A percentile compares a stretch with the other conserved stretches of the same genome.
These are phyloP conservation scores for Trinorchestia longiramus DNA, from an alignment of 1,140 invertebrate genomes.

Conservation along the genomic window DNA sequence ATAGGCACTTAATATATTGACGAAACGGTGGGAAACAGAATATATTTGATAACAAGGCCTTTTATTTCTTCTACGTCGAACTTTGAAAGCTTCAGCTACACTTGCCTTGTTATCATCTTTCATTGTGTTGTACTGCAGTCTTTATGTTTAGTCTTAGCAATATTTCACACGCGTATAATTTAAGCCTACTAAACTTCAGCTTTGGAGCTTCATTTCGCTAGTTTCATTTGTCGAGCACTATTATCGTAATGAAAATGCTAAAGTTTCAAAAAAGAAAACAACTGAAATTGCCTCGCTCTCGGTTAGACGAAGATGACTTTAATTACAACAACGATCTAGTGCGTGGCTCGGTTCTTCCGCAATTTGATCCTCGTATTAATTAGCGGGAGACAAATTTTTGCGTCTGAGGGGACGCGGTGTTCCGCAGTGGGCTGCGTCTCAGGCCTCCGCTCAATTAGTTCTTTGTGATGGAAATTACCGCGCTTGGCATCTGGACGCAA, in stretches of 20 bases:
- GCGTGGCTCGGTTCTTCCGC: background rate
- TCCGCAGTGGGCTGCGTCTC: background rate
- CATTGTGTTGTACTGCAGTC: background rate
- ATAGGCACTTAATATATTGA: no score
- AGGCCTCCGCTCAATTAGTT: background rate
- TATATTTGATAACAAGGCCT: no score
- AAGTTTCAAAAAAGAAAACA: background rate
- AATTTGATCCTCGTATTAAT: background rate
- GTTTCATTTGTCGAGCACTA: background rate
- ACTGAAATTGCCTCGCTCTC: background rate
- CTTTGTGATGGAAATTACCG: background rate
- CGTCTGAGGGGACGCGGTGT: background rate
- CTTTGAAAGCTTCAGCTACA: background rate
- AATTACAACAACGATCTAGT: background rate
- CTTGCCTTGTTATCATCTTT: background rate
- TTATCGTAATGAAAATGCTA: background rate
- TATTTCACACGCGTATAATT: no score
- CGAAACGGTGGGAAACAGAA: no score
- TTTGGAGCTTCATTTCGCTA: background rate
- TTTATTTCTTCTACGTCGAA: background rate
- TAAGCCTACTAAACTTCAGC: background rate
- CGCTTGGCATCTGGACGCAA: background rate
- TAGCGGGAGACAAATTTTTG: background rate
- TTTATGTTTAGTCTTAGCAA: no score
- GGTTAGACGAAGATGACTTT: background rate